These are phyloP conservation scores for Papilio elwesi DNA, from an alignment of 2,888 invertebrate genomes.

Conservation along the genomic window DNA sequence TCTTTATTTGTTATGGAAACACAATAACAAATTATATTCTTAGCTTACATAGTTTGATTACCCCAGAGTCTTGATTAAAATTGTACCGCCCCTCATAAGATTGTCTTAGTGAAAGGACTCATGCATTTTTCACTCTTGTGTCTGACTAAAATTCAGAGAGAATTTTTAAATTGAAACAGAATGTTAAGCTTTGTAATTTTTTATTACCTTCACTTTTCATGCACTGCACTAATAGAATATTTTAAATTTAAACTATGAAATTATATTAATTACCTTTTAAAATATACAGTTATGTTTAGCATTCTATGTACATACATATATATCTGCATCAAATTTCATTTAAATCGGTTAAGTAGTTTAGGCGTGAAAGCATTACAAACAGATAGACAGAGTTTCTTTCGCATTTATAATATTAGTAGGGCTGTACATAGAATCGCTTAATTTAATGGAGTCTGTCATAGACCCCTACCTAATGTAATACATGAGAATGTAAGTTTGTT, in stretches of 20 bases:
- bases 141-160: slow-evolving; percentile 38
- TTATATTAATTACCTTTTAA: background rate
- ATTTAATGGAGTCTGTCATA: too few relatives aligned
- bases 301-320: too few relatives aligned
- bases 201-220: slow-evolving; percentile 21
- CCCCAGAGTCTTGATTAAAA: slow-evolving; percentile 31
- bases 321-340: too few relatives aligned
- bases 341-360: too few relatives aligned
- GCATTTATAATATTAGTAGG: too few relatives aligned
- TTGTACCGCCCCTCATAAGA: slow-evolving; percentile 23
- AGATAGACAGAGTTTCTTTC: too few relatives aligned
- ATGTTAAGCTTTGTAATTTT: slow-evolving; percentile 32
- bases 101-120: slow-evolving; percentile 58
- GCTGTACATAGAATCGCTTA: too few relatives aligned
- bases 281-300: background rate
- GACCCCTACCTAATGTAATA: too few relatives aligned
- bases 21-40: background rate
- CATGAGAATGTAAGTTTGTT: too few relatives aligned
- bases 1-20: background rate
- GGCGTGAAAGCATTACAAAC: too few relatives aligned
- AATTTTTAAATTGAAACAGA: slow-evolving; percentile 38
- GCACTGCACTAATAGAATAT: slow-evolving; percentile 18
- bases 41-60: slow-evolving; percentile 14
- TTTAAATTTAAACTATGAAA: background rate
- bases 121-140: slow-evolving; percentile 71